A percentile compares a stretch with the other conserved stretches of the same genome.
Conservation (phyloP, 2,113 vertebrate genomes). For the Oceanodroma tethys region DNA sequence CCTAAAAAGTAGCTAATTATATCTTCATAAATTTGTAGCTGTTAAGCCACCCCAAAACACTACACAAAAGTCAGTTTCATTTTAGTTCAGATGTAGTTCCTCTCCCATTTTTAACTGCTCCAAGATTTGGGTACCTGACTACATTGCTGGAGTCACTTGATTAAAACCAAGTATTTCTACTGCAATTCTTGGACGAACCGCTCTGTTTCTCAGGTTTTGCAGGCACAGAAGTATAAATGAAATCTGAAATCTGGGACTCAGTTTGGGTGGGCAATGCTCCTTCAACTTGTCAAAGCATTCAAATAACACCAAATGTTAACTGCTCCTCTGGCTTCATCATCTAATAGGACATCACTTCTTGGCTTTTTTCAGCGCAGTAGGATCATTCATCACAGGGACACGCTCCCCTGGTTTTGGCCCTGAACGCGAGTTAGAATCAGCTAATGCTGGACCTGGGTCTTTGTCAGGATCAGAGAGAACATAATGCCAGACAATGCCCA, state of each 20-base stretch:
- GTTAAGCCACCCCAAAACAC: not conserved
- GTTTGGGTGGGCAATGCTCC: not conserved
- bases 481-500: not conserved
- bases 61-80: not conserved
- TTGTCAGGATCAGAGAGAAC: not conserved
- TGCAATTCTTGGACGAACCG: not conserved
- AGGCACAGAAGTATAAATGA: not conserved
- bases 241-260: not conserved
- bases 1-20: not conserved
- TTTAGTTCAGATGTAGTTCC: not conserved
- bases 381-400: not conserved
- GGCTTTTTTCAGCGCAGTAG: not conserved
- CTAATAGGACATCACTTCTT: not conserved
- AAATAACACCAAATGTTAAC: not conserved
- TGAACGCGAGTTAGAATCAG: fast-evolving
- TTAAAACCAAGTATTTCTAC: not conserved
- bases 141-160: not conserved
- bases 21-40: not conserved
- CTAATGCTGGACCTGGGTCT: not conserved
- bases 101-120: not conserved
- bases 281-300: not conserved
- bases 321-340: not conserved
- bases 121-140: not conserved
- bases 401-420: not conserved
- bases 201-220: not conserved